Percentiles rank a stretch among this genome's conserved stretches.
Evolutionary conservation across 1,140 invertebrate species (phyloP).

Genomic region (Anagrus nilaparvatae): DNA sequence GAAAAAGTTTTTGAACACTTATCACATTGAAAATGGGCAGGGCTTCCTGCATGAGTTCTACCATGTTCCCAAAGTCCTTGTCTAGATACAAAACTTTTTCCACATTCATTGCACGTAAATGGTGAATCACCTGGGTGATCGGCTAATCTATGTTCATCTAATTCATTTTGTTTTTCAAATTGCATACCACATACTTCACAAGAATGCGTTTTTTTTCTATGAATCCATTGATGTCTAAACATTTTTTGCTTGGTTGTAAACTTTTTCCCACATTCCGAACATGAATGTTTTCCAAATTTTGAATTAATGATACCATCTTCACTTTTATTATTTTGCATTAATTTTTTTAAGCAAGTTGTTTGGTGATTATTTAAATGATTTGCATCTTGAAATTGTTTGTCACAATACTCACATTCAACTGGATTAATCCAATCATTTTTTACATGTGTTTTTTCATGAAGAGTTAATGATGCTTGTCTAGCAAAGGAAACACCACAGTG

Average conservation of each 20-base stretch:
- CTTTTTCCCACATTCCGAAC: slow-evolving; percentile 40
- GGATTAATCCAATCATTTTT: slow-evolving; percentile 28
- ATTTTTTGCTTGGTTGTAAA: slow-evolving; percentile 45
- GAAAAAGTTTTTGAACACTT: slow-evolving; percentile 43
- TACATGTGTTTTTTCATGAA: slow-evolving; percentile 32
- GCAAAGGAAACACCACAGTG: slow-evolving; percentile 33
- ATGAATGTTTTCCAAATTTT: slow-evolving; percentile 39
- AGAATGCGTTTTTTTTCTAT: slow-evolving; percentile 40
- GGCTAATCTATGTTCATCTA: slow-evolving; percentile 38
- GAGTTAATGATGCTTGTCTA: slow-evolving; percentile 25
- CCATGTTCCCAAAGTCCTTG: slow-evolving; percentile 44
- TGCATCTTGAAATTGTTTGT: slow-evolving; percentile 37
- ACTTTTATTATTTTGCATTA: slow-evolving; percentile 28
- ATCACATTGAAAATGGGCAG: slow-evolving; percentile 47
- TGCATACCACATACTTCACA: slow-evolving; percentile 41
- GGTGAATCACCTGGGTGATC: slow-evolving; percentile 39
- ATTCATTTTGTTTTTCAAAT: slow-evolving; percentile 36
- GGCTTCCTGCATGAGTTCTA: slow-evolving; percentile 39
- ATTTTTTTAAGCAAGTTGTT: slow-evolving; percentile 33
- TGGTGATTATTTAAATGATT: slow-evolving; percentile 32
- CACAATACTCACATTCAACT: slow-evolving; percentile 38
- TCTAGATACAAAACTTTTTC: slow-evolving; percentile 40
- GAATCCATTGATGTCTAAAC: slow-evolving; percentile 45
- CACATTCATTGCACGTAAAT: slow-evolving; percentile 39
- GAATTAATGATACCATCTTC: slow-evolving; percentile 25